Conservation (phyloP, 2,113 vertebrate species). For the Paracanthobrama guichenoti region DNA sequence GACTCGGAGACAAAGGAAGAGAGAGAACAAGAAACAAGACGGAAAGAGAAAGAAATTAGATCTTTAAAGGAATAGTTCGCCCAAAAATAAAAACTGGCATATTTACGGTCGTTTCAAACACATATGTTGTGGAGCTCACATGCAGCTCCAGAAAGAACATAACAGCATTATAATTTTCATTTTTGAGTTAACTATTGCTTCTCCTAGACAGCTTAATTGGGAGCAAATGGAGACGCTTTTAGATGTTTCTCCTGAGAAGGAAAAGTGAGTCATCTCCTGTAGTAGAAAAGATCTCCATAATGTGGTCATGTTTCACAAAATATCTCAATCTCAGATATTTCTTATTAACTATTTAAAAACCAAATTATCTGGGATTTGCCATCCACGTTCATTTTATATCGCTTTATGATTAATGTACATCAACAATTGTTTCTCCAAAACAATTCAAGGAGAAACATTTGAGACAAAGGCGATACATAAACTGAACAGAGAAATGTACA, state of each 20-base stretch:
- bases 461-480: background rate
- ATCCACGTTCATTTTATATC: background rate
- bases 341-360: background rate
- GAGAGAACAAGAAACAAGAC: background rate
- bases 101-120: background rate
- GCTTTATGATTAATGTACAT: background rate
- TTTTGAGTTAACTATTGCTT: background rate
- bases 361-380: background rate
- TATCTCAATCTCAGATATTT: background rate
- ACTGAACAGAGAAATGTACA: slow-evolving; percentile 1
- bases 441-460: background rate
- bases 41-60: background rate
- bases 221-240: background rate
- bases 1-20: background rate
- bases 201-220: background rate
- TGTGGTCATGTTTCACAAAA: background rate
- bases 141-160: background rate
- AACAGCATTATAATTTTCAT: too few relatives aligned
- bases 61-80: background rate
- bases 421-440: background rate
- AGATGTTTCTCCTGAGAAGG: background rate
- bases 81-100: background rate
- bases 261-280: background rate
- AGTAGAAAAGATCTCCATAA: background rate
- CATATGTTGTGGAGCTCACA: background rate